These are phyloP conservation scores for Dasysyrphus tricinctus DNA, from an alignment of 2,888 invertebrate species.

Conservation along the genomic window DNA sequence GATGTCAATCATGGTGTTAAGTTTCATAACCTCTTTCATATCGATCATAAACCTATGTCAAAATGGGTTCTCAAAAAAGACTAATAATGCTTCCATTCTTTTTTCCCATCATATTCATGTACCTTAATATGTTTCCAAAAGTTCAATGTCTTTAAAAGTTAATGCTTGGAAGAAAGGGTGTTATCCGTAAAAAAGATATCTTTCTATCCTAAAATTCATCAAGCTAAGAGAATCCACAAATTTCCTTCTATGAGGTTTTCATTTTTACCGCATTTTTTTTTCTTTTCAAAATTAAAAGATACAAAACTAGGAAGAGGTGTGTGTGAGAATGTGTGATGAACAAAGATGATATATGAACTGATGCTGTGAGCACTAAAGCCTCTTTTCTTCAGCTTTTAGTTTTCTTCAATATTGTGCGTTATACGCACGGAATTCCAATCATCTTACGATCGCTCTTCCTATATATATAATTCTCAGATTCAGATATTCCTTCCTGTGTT, in stretches of 20 bases:
- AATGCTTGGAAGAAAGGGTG: conserved; percentile 14
- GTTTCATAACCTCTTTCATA: too few species aligned
- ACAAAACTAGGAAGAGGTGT: background rate
- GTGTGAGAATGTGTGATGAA: background rate
- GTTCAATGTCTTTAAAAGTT: background rate
- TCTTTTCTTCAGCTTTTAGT: conserved; percentile 9
- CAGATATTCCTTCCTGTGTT: background rate
- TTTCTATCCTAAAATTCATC: background rate
- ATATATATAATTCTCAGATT: background rate
- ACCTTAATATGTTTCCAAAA: background rate
- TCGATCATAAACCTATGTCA: too few species aligned
- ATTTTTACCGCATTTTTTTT: background rate
- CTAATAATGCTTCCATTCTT: background rate
- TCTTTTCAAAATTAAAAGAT: background rate
- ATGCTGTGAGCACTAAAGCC: background rate
- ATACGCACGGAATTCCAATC: conserved; percentile 69
- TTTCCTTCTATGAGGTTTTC: background rate
- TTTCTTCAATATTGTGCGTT: conserved; percentile 40
- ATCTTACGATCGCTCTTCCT: conserved; percentile 38
- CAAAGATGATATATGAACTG: conserved; percentile 52
- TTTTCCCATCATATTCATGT: background rate
- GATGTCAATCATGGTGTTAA: too few species aligned
- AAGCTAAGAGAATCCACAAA: background rate
- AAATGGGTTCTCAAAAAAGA: background rate
- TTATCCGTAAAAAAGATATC: background rate